Base-by-base conservation (phyloP, 2,888 invertebrate species). In the Hirtodrosophila histrioides region DNA sequence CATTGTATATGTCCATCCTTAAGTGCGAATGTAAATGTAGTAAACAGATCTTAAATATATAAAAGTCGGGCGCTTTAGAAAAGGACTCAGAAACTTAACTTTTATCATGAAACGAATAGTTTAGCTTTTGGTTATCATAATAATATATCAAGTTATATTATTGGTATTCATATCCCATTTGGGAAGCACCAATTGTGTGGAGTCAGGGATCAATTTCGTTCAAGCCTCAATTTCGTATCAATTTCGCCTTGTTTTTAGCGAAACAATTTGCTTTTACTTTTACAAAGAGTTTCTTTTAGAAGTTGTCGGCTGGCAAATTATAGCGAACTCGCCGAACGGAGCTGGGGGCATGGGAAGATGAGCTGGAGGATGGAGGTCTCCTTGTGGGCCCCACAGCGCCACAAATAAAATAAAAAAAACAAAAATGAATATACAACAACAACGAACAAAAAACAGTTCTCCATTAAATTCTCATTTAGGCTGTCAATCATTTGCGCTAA, bases 381-480 rank as follows among this genome's bases (percentile, higher is more conserved):
- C 58, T 46, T 46, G 66, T 61, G 49, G 60, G 72, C 73, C 57
- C 67, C 73, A 71, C 55, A 69, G 58, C 69, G 46, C 55, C 76
- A 68, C 1, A 43, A 43, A 44, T 55, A 36, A 37, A 64, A 36
- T 62, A 55, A 24, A 48, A 44, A 23, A 33, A 51, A 37, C 43
- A 45, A 11, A 51, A 12, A 17, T 44, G 37, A 43, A 50, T 11
- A 46, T n/a, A 37, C 35, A 33, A 40, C 53, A 55, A 51, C n/a
- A n/a, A n/a, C n/a, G n/a, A n/a, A n/a, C n/a, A 33, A 57, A 54
- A 51, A 62, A 72, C 66, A 81, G 82, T 77, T 86, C 82, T 75
- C 86, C 90, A 90, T 90, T 90, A 90, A 90, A 90, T 88, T 89
- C 90, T 75, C 90, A 90, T 90, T 90, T 90, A 88, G 81, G 86